Evolutionary conservation across 2,113 vertebrate species (phyloP).

Genomic region (Anthoscopus minutus): DNA sequence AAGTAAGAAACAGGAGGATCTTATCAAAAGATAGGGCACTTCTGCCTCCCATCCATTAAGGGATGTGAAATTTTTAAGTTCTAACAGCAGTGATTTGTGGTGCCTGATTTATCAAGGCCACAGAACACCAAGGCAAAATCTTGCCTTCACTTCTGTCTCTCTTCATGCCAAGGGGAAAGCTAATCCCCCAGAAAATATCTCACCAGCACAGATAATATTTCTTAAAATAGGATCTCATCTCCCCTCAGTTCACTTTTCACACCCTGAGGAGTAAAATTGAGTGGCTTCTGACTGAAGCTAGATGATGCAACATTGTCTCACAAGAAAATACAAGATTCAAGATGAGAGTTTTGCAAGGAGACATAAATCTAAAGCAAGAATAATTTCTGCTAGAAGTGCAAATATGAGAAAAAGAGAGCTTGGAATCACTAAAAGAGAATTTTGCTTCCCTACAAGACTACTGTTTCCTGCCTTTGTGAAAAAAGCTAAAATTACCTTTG

Average conservation of each 20-base stretch:
- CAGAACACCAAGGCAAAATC: neutral
- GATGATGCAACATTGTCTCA: neutral
- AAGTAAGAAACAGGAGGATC: slow-evolving; percentile 33
- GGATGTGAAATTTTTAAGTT: neutral
- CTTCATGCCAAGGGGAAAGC: neutral
- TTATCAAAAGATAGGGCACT: neutral
- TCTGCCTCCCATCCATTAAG: neutral
- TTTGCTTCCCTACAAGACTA: neutral
- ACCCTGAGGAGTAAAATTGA: neutral
- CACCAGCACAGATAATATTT: neutral
- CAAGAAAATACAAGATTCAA: neutral
- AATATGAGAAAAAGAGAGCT: neutral
- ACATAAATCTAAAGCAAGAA: neutral
- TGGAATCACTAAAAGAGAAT: neutral
- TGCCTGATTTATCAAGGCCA: neutral
- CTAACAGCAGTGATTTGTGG: neutral
- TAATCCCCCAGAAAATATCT: neutral
- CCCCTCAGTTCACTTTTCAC: neutral
- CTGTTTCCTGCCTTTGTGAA: neutral
- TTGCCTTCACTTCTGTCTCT: neutral
- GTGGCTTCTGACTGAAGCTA: neutral
- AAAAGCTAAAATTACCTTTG: neutral
- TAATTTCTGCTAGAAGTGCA: neutral
- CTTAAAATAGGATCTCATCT: neutral
- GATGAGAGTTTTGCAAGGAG: neutral